Conservation (phyloP, 2,797 vertebrate species). For the Bovichtus variegatus region DNA sequence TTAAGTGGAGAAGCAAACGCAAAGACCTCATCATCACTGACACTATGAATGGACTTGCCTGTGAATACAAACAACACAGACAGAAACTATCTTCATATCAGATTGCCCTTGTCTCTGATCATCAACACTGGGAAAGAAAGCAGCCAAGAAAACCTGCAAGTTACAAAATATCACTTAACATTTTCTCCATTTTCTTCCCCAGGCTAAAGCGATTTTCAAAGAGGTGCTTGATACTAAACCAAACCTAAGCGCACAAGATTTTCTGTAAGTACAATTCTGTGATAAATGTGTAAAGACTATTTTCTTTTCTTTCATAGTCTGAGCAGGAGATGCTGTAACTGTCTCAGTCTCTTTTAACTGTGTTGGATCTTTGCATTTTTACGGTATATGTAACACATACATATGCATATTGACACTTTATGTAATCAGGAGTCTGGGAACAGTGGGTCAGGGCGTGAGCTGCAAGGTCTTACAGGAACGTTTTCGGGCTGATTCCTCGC, state of each 20-base stretch:
- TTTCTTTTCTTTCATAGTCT: background rate
- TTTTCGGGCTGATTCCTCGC: constrained; percentile 45
- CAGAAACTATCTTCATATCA: constrained; percentile 27
- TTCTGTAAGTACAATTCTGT: constrained; percentile 74
- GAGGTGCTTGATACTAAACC: constrained; percentile 43
- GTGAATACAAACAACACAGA: constrained; percentile 21
- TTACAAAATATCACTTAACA: background rate
- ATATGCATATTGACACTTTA: background rate
- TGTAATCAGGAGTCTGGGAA: constrained; percentile 79
- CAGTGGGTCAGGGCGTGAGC: constrained; percentile 79
- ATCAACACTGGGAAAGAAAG: background rate
- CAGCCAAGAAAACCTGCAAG: background rate
- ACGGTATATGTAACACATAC: background rate
- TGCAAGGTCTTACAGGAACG: constrained; percentile 70
- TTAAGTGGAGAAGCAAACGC: constrained; percentile 64
- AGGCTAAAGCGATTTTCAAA: constrained; percentile 84
- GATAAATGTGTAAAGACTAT: background rate
- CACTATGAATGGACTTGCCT: constrained; percentile 46
- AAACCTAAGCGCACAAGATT: constrained; percentile 47
- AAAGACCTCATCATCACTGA: constrained; percentile 50
- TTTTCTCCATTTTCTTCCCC: constrained; percentile 29
- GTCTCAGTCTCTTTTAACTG: background rate
- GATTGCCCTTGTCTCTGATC: constrained; percentile 11
- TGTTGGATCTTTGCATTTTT: background rate
- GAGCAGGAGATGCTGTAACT: background rate